Conservation (phyloP, 2,888 invertebrate species). For the Rhorus exstirpatorius region DNA sequence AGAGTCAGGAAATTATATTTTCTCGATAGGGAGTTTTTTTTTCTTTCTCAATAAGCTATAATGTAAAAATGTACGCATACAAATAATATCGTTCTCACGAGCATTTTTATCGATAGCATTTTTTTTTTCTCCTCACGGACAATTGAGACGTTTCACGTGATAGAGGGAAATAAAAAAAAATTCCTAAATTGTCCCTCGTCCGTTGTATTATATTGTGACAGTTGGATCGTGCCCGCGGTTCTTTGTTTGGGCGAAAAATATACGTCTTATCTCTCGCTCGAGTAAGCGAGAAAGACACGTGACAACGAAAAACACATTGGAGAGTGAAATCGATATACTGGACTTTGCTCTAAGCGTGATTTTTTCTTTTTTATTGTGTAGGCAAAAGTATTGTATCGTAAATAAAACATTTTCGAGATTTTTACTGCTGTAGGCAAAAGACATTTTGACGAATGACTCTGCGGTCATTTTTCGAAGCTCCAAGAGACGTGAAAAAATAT, state of each 20-base stretch:
- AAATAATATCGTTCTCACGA: not conserved
- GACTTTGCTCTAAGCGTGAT: too few relatives aligned
- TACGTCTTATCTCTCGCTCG: not conserved
- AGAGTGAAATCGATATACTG: too few relatives aligned
- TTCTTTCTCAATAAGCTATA: too few relatives aligned
- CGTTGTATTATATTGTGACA: constrained; percentile 1
- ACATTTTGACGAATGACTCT: not conserved
- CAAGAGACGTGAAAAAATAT: not conserved
- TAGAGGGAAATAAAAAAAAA: not conserved
- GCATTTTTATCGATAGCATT: not conserved
- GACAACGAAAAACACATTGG: too few relatives aligned
- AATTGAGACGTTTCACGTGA: not conserved
- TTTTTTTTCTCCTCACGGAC: too few relatives aligned
- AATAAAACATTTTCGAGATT: not conserved
- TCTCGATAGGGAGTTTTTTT: too few relatives aligned
- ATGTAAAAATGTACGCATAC: too few relatives aligned
- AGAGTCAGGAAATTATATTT: too few relatives aligned
- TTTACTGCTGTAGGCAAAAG: not conserved
- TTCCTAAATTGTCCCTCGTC: not conserved
- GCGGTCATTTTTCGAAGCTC: too few relatives aligned
- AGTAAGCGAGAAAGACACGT: not conserved
- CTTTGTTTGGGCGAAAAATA: not conserved
- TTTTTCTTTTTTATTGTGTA: too few relatives aligned
- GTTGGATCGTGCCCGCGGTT: not conserved
- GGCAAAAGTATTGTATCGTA: too few relatives aligned